Evolutionary conservation across 2,113 vertebrate genomes (phyloP), one percentile per base, ranked within the genome.

Genomic region (Argyrosomus japonicus): DNA sequence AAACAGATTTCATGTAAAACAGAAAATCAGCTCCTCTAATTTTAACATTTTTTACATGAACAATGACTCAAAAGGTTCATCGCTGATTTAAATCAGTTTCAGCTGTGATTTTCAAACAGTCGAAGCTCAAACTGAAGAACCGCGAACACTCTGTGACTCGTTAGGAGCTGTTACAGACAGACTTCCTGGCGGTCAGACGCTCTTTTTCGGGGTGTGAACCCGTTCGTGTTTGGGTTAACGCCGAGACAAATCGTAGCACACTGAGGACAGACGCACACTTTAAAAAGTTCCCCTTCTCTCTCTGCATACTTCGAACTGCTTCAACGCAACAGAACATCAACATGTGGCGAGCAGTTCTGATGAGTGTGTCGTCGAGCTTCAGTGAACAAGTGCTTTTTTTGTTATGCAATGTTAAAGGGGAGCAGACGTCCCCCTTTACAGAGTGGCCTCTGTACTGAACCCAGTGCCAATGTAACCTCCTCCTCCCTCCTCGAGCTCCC

Each of bases 351-450:
- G 29, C 53, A 19, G 57, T 62, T 53, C 36, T 36, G 45, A 47
- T 14, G 0, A 6, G 53, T 27, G 36, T 67, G 83, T 43, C n/a
- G 63, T 64, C 15, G 17, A 75, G 57, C 83, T 58, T 85, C 57
- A 65, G 51, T 45, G 51, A 71, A 64, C n/a, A 75, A 65, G 58
- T 65, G 83, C 65, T 75, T 80, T 80, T 25, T 69, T 79, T 63
- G 57, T 85, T 80, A 61, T 85, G 78, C 73, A 68, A 60, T 21
- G 23, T 53, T 4, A 60, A 65, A 75, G 61, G 15, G 60, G 62
- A 32, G 18, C 43, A 8, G 43, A 17, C 2, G 27, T 13, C 67
- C 77, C 25, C 57, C 51, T 71, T 71, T 73, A 36, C 47, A 61
- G 25, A 12, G 62, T 68, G 68, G 61, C 75, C 75, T 83, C 60